These are phyloP conservation scores for Chrosomus eos DNA, from an alignment of 2,797 vertebrate genomes.

Conservation along the genomic window DNA sequence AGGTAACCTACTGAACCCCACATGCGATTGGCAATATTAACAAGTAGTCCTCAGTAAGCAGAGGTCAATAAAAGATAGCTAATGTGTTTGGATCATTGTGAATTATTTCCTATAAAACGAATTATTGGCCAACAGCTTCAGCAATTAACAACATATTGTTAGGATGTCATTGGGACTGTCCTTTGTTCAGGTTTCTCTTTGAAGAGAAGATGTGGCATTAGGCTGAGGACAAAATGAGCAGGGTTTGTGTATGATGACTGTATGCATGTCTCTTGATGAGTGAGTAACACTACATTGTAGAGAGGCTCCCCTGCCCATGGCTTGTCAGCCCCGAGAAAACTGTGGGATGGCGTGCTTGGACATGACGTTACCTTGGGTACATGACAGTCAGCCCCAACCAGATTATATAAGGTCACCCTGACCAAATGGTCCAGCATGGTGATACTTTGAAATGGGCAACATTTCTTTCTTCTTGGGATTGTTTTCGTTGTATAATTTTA, in stretches of 20 bases:
- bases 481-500: constrained; percentile 66
- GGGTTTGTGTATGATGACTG: constrained; percentile 60
- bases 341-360: constrained; percentile 96
- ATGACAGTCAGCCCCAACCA: constrained; percentile 99
- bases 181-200: constrained; percentile 16
- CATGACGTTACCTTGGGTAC: constrained; percentile 99
- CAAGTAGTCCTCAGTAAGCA: neutral
- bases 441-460: constrained; percentile 49
- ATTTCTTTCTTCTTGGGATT: constrained; percentile 62
- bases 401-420: constrained; percentile 78
- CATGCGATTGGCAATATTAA: neutral
- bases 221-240: constrained; percentile 54
- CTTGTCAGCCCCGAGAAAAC: constrained; percentile 91
- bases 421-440: constrained; percentile 69
- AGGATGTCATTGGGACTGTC: neutral
- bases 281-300: constrained; percentile 85
- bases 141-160: neutral
- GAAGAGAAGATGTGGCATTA: constrained; percentile 76
- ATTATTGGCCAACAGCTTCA: constrained; percentile 8
- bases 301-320: constrained; percentile 90
- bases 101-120: neutral
- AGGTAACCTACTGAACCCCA: neutral
- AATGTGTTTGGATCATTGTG: neutral
- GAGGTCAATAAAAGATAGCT: neutral
- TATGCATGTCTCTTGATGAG: constrained; percentile 65